These are phyloP conservation scores for Morone saxatilis DNA, from an alignment of 2,113 vertebrate genomes.

Conservation along the genomic window DNA sequence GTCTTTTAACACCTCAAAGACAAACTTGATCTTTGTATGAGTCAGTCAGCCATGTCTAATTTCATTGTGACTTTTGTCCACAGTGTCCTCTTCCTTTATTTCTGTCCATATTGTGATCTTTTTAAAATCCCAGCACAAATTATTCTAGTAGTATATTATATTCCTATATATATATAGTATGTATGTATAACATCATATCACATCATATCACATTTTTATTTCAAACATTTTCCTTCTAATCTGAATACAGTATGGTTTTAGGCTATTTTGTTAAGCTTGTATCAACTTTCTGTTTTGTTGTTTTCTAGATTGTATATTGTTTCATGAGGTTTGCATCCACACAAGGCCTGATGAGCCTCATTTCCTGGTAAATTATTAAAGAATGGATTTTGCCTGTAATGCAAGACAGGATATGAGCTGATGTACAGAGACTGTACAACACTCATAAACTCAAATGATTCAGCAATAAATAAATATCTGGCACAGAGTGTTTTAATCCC, in stretches of 20 bases:
- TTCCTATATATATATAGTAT: no score
- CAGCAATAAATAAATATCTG: slow-evolving; percentile 12
- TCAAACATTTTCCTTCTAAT: neutral
- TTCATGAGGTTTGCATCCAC: slow-evolving; percentile 11
- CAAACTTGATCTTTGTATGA: neutral
- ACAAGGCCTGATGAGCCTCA: neutral
- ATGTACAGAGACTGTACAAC: neutral
- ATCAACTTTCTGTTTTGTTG: neutral
- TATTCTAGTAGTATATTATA: no score
- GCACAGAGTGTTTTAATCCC: slow-evolving; percentile 11
- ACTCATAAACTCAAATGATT: slow-evolving; percentile 21
- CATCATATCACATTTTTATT: neutral
- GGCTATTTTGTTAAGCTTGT: neutral
- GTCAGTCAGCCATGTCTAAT: neutral
- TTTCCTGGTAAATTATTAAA: slow-evolving; percentile 19
- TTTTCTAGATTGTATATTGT: slow-evolving; percentile 14
- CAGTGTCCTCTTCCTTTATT: neutral
- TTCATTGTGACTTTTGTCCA: neutral
- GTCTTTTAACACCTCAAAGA: neutral
- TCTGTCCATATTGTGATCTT: neutral
- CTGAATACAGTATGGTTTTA: neutral
- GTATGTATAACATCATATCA: neutral
- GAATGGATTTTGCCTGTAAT: slow-evolving; percentile 7
- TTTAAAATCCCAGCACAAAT: no score
- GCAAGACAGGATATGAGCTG: slow-evolving; percentile 12